These are phyloP conservation scores for Pseudorectes ferrugineus DNA, from an alignment of 2,113 vertebrate species.

Conservation along the genomic window DNA sequence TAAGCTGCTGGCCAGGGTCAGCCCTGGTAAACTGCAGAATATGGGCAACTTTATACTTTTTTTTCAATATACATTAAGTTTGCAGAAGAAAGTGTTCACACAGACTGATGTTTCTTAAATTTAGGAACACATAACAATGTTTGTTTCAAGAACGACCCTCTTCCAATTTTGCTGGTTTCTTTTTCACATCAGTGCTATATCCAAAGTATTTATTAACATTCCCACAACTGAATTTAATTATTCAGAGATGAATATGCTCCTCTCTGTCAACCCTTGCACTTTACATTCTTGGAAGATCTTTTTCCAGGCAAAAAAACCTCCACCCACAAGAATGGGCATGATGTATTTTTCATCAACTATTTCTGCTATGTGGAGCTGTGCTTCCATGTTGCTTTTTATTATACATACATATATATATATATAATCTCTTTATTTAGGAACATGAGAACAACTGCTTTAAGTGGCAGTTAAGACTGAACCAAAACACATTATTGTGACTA, in stretches of 20 bases:
- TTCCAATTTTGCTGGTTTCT: neutral
- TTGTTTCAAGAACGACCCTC: neutral
- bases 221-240: neutral
- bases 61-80: neutral
- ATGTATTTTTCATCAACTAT: neutral
- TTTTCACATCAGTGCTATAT: neutral
- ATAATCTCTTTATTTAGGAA: neutral
- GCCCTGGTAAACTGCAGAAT: neutral
- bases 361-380: neutral
- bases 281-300: neutral
- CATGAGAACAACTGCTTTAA: neutral
- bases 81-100: neutral
- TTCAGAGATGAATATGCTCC: neutral
- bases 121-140: neutral
- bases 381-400: neutral
- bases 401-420: too few species aligned
- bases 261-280: neutral
- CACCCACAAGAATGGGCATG: neutral
- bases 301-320: neutral
- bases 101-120: neutral
- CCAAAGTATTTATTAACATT: neutral
- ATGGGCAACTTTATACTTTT: neutral
- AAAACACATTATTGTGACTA: neutral
- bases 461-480: neutral
- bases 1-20: neutral